phyloP scores from a whole-genome alignment of 2,113 vertebrate species.

The Myotis davidii region DNA sequence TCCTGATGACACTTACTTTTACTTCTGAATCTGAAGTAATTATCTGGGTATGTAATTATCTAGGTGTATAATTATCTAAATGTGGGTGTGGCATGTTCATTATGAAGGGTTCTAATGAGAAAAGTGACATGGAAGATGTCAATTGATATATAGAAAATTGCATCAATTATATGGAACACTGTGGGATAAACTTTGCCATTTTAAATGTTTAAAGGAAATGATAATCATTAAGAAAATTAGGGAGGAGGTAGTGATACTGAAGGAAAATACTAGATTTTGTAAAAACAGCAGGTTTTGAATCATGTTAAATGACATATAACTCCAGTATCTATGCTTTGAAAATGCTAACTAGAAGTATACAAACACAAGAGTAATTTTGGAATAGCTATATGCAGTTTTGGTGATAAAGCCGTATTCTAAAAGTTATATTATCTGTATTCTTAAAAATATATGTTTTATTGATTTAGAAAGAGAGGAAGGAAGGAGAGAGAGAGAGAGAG shows the following conservation, averaged over 20 bases:
- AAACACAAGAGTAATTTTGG: background rate
- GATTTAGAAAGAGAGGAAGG: too few relatives aligned
- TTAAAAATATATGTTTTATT: background rate
- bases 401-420: background rate
- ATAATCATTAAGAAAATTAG: constrained; percentile 37
- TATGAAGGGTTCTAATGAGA: constrained; percentile 17
- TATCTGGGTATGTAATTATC: background rate
- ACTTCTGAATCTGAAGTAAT: constrained; percentile 22
- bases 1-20: background rate
- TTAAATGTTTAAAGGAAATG: background rate
- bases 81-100: background rate
- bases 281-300: background rate
- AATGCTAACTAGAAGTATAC: background rate
- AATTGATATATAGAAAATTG: background rate
- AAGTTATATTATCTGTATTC: background rate
- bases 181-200: background rate
- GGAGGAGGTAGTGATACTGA: background rate
- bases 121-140: background rate
- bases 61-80: background rate
- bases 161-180: background rate
- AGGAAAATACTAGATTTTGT: background rate
- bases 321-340: background rate
- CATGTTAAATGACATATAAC: background rate
- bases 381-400: background rate
- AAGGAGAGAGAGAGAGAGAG: too few relatives aligned